A percentile compares a stretch with the other conserved stretches of the same genome.
phyloP scores from a whole-genome alignment of 2,888 invertebrate genomes.

The Drosophila multiciliata region DNA sequence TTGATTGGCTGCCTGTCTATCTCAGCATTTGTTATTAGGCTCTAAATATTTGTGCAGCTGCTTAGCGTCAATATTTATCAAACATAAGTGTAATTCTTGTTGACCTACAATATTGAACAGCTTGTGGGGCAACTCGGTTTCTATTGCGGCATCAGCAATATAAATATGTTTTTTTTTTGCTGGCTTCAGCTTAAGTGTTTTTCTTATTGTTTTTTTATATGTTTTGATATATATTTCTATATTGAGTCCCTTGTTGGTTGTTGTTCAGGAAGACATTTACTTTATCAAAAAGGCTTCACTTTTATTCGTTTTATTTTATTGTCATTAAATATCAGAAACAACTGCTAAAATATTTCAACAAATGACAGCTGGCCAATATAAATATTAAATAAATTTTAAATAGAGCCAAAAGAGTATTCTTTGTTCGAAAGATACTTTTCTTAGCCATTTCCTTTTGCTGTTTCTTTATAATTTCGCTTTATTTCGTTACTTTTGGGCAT shows the following conservation, averaged over 20 bases:
- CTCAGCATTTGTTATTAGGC: neutral
- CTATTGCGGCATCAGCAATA: neutral
- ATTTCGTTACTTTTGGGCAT: constrained; percentile 37
- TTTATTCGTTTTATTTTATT: neutral
- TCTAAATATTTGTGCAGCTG: neutral
- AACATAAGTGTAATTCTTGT: neutral
- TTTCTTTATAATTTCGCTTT: constrained; percentile 35
- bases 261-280: neutral
- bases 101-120: neutral
- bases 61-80: neutral
- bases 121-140: neutral
- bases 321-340: neutral
- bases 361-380: neutral
- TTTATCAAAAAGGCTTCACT: neutral
- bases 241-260: neutral
- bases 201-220: neutral
- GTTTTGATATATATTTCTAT: neutral
- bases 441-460: constrained; percentile 20
- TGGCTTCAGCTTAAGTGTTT: neutral
- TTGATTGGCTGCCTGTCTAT: constrained; percentile 1
- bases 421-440: constrained; percentile 6
- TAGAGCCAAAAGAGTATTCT: constrained; percentile 2
- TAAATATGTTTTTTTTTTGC: neutral
- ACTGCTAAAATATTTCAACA: neutral
- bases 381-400: neutral